Evolutionary conservation across 2,888 invertebrate genomes (phyloP).

Genomic region (Arenicola marina): DNA sequence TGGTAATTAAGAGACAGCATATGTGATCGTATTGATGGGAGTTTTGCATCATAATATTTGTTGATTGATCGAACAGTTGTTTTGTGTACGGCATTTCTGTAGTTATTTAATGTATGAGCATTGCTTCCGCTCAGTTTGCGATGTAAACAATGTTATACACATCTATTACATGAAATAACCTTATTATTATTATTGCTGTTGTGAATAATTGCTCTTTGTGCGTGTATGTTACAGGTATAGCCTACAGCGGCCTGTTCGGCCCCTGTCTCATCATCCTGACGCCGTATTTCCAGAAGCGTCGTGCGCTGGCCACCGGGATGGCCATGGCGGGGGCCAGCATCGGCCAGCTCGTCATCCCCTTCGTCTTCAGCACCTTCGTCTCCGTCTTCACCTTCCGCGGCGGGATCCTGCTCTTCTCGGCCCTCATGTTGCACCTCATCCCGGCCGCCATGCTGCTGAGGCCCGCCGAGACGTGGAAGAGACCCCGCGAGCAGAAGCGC

Average conservation of each 20-base stretch:
- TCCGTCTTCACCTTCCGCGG: slow-evolving; percentile 19
- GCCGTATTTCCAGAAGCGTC: slow-evolving; percentile 14
- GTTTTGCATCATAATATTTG: too few relatives aligned
- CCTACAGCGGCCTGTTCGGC: slow-evolving; percentile 17
- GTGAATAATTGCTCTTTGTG: too few relatives aligned
- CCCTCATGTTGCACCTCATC: slow-evolving; percentile 20
- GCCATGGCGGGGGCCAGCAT: slow-evolving; percentile 24
- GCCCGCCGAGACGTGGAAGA: slow-evolving; percentile 17
- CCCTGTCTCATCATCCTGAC: slow-evolving; percentile 17
- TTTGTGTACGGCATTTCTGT: too few relatives aligned
- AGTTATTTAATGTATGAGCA: too few relatives aligned
- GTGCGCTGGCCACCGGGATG: slow-evolving; percentile 20
- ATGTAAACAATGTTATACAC: too few relatives aligned
- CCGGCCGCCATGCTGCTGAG: slow-evolving; percentile 25
- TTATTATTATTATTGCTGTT: too few relatives aligned
- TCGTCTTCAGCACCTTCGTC: slow-evolving; percentile 14
- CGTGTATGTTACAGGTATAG: slow-evolving; percentile 23
- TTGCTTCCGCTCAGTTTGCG: too few relatives aligned
- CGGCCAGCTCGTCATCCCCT: slow-evolving; percentile 23
- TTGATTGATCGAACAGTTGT: too few relatives aligned
- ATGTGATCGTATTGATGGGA: too few relatives aligned
- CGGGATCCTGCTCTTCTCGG: slow-evolving; percentile 26
- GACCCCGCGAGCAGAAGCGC: neutral
- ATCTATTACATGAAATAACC: too few relatives aligned
- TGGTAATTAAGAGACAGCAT: too few relatives aligned